Evolutionary conservation across 2,113 vertebrate genomes (phyloP).

Genomic region (Rhinopomastus cyanomelas): DNA sequence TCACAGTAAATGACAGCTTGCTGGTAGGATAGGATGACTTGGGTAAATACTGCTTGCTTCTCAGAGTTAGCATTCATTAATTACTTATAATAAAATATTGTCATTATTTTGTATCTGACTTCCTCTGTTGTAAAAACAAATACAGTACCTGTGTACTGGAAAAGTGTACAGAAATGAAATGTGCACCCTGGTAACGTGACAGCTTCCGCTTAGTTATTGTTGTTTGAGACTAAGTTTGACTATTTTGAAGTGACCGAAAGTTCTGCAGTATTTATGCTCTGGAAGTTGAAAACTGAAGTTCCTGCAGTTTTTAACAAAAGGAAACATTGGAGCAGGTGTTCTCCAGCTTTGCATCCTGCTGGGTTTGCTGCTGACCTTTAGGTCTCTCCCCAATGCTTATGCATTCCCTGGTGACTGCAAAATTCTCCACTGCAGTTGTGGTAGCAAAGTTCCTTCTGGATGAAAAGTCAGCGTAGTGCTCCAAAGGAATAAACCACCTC

Average conservation of each 20-base stretch:
- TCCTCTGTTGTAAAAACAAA: neutral
- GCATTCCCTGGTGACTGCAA: neutral
- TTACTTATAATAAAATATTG: neutral
- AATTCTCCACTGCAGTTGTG: neutral
- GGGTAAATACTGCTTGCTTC: neutral
- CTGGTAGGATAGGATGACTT: neutral
- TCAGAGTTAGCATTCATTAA: neutral
- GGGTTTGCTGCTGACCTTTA: neutral
- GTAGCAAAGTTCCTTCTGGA: neutral
- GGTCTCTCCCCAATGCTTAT: neutral
- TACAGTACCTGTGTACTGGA: neutral
- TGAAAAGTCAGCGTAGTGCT: neutral
- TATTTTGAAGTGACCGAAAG: neutral
- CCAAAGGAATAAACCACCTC: neutral
- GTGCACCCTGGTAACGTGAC: neutral
- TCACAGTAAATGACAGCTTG: neutral
- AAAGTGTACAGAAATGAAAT: neutral
- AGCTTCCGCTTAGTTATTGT: neutral
- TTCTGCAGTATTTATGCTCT: neutral
- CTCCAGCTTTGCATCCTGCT: neutral
- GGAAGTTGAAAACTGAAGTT: neutral
- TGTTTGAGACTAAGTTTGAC: neutral
- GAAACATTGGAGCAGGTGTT: neutral
- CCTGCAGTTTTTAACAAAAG: neutral
- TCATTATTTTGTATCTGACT: neutral